Evolutionary conservation across 1,140 invertebrate genomes (phyloP).

Genomic region (Hycleus phaleratus): DNA sequence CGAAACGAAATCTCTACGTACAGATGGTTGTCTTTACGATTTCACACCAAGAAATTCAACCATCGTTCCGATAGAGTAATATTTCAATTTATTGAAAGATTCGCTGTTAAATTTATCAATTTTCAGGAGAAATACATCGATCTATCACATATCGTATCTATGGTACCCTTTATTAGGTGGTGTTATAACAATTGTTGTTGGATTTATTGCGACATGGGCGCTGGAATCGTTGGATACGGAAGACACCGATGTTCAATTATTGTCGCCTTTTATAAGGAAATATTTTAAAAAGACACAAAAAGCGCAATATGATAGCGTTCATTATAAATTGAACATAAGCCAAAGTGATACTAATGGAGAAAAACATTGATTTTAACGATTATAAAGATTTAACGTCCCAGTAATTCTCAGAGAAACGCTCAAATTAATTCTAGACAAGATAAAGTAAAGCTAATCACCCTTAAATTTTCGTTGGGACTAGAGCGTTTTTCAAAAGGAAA

Average conservation of each 20-base stretch:
- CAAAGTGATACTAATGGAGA: too few relatives aligned
- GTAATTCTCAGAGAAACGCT: too few relatives aligned
- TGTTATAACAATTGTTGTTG: conserved; percentile 54
- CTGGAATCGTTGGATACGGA: conserved; percentile 44
- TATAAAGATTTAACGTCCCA: too few relatives aligned
- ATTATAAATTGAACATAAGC: too few relatives aligned
- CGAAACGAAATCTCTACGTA: conserved; percentile 55
- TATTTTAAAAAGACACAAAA: conserved; percentile 40
- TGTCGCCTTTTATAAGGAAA: conserved; percentile 57
- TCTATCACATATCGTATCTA: conserved; percentile 54
- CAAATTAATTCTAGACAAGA: too few relatives aligned
- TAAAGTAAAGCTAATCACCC: too few relatives aligned
- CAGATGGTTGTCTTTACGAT: conserved; percentile 62
- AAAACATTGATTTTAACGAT: too few relatives aligned
- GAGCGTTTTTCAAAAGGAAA: too few relatives aligned
- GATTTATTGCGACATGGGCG: conserved; percentile 47
- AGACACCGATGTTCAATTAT: conserved; percentile 50
- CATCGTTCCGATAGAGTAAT: conserved; percentile 18
- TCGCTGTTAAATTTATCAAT: not conserved
- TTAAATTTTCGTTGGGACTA: too few relatives aligned
- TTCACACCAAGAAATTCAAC: conserved; percentile 42
- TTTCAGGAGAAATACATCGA: conserved; percentile 47
- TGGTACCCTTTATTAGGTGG: conserved; percentile 54
- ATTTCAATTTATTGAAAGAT: conserved; percentile 29
- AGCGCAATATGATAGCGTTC: too few relatives aligned